phyloP scores from a whole-genome alignment of 2,888 invertebrate species.

The Pandemis corylana region DNA sequence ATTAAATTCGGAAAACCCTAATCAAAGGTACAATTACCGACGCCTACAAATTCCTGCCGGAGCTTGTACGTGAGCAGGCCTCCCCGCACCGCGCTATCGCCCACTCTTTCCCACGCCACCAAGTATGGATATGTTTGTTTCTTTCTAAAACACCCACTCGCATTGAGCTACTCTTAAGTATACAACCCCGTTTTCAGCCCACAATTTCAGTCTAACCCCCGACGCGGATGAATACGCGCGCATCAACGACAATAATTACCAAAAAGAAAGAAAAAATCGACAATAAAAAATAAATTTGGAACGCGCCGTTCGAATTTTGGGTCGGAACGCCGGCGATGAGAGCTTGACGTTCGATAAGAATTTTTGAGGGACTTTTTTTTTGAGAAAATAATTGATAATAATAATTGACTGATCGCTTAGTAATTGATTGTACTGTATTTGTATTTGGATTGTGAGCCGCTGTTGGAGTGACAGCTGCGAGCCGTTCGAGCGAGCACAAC shows the following conservation, averaged over 20 bases:
- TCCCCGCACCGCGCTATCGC: conserved; percentile 56
- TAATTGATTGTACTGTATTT: conserved; percentile 26
- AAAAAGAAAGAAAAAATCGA: conserved; percentile 44
- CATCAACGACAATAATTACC: conserved; percentile 27
- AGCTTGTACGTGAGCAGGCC: conserved; percentile 62
- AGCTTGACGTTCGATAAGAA: conserved; percentile 53
- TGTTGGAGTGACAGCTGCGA: conserved; percentile 19
- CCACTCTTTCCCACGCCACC: conserved; percentile 50
- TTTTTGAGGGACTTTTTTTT: conserved; percentile 42
- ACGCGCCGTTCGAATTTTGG: not conserved
- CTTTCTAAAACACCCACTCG: conserved; percentile 74
- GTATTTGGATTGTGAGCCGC: conserved; percentile 34
- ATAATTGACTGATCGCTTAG: conserved; percentile 46
- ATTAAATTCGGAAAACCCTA: conserved; percentile 73
- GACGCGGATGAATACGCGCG: conserved; percentile 55
- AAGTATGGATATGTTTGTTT: conserved; percentile 49
- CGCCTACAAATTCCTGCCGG: conserved; percentile 73
- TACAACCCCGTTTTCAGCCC: conserved; percentile 73
- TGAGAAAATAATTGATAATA: conserved; percentile 45
- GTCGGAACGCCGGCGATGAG: conserved; percentile 53
- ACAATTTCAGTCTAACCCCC: conserved; percentile 69
- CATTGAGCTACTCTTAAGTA: conserved; percentile 58
- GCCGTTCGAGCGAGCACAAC: conserved; percentile 32
- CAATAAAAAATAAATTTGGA: conserved; percentile 44
- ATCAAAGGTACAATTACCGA: conserved; percentile 72